Conservation (phyloP, 2,888 invertebrate species). For the Drosophila ezoana region DNA sequence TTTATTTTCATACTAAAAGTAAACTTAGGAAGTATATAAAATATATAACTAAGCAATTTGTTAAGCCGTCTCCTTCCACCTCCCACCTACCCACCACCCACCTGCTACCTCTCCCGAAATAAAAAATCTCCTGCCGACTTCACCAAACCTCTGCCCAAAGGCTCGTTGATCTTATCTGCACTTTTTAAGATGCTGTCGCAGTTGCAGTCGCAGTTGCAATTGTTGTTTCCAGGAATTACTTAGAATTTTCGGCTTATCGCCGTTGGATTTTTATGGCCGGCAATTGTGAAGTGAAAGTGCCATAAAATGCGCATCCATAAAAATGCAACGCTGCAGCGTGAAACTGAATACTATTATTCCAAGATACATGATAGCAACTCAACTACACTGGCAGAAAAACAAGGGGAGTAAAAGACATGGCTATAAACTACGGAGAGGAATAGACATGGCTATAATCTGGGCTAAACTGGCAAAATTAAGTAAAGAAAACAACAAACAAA, state of each 20-base stretch:
- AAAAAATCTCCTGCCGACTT: neutral
- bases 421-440: no score
- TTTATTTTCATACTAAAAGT: no score
- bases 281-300: slow-evolving; percentile 32
- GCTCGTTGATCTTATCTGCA: neutral
- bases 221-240: slow-evolving; percentile 23
- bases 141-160: no score
- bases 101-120: no score
- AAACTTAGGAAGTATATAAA: no score
- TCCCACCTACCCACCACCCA: no score
- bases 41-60: neutral
- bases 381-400: slow-evolving; percentile 12
- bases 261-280: slow-evolving; percentile 29
- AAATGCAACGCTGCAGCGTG: slow-evolving; percentile 20
- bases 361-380: neutral
- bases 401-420: neutral
- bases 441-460: no score
- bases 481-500: no score
- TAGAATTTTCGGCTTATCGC: slow-evolving; percentile 14
- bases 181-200: neutral
- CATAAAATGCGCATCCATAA: slow-evolving; percentile 49
- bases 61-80: neutral
- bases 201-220: slow-evolving; percentile 7
- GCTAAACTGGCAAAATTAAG: no score
- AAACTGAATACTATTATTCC: slow-evolving; percentile 18